Evolutionary conservation across 2,888 invertebrate genomes (phyloP), one percentile per base, ranked within the genome.

Genomic region (Leptinotarsa rubiginosa): DNA sequence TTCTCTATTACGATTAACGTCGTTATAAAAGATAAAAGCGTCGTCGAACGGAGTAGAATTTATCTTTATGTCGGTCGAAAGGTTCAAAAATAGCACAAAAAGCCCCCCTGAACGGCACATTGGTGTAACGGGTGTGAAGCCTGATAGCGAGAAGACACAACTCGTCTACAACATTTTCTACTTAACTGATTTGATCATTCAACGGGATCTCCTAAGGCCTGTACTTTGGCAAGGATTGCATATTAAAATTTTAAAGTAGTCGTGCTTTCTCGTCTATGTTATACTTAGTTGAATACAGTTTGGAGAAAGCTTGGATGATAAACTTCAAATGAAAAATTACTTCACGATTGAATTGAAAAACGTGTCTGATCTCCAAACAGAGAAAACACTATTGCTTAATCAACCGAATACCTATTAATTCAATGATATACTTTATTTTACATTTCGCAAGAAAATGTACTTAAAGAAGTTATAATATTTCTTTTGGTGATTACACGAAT

Each of bases 81-180:
- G 62, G 62, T 62, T 41, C 62, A 41, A 62, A 62, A 62, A 62
- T 62, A 41, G 62, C 62, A n/a, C 62, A 62, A 62, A 62, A 62
- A 62, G 62, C 7, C 62, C 41, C 62, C 62, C 62, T n/a, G 62
- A 62, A 62, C 62, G 62, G 62, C 62, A 62, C 62, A 31, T 62
- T 62, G 41, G 62, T 62, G 62, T 62, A 62, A 62, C 41, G 62
- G 31, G 41, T 62, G 62, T 62, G 41, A 62, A 62, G 31, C 31
- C 31, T 41, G 62, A 62, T 62, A 62, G 62, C n/a, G 62, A 12
- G 62, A 62, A 62, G 62, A 62, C 2, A 18, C 31, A n/a, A 16
- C 62, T 16, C 20, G 62, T 62, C 62, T 62, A 62, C 62, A 62
- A 41, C 62, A 62, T 62, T 62, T 62, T 62, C 62, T 62, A 62